Evolutionary conservation across 2,888 invertebrate genomes (phyloP).

Genomic region (Nipponacmea schrenckii): DNA sequence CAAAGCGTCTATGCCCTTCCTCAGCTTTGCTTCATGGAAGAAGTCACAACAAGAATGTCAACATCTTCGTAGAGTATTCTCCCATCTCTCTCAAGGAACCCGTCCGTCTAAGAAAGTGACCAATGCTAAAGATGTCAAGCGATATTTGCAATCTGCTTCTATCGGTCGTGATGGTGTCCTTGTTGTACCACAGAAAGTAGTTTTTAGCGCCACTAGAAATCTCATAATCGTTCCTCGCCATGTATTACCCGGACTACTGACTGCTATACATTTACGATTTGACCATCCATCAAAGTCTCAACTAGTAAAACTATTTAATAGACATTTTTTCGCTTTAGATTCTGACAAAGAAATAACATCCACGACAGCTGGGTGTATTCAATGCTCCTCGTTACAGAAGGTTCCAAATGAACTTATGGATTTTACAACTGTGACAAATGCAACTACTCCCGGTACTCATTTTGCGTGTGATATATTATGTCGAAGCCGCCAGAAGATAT

Average conservation of each 20-base stretch:
- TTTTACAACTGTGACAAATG: too few relatives aligned
- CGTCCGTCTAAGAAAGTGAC: constrained; percentile 6
- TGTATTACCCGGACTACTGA: too few relatives aligned
- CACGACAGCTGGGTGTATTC: neutral
- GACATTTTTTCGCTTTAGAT: too few relatives aligned
- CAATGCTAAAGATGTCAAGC: neutral
- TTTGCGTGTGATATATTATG: neutral
- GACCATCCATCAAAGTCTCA: too few relatives aligned
- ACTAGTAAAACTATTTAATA: too few relatives aligned
- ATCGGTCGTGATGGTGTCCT: neutral
- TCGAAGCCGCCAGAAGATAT: neutral
- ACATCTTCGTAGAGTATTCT: neutral
- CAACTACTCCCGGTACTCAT: neutral
- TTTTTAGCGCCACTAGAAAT: too few relatives aligned
- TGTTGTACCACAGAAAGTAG: too few relatives aligned
- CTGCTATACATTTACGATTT: too few relatives aligned
- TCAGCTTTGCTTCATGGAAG: constrained; percentile 4
- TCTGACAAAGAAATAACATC: neutral
- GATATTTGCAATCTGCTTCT: neutral
- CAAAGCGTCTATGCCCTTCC: too few relatives aligned
- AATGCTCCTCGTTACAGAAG: neutral
- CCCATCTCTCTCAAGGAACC: constrained; percentile 6
- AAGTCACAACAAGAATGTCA: constrained; percentile 1
- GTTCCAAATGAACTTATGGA: neutral
- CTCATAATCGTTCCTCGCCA: too few relatives aligned